These are phyloP conservation scores for Crossocerus cetratus DNA, from an alignment of 2,888 invertebrate species.

Conservation along the genomic window DNA sequence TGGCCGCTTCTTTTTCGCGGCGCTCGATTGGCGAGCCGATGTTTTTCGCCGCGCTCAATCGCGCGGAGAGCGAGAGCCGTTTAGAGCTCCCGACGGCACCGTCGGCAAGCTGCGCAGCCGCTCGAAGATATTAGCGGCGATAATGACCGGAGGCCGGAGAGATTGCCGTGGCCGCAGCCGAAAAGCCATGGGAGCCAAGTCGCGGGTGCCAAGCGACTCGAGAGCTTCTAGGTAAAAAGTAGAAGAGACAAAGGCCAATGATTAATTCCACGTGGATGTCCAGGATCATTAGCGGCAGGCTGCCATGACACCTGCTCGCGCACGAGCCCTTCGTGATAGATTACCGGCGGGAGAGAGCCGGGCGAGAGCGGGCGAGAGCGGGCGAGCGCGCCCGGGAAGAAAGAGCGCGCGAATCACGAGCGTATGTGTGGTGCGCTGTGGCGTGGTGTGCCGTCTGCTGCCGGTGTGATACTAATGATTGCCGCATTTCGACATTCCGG, in stretches of 20 bases:
- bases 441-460: conserved; percentile 11
- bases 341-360: conserved; percentile 55
- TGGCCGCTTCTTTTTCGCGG: neutral
- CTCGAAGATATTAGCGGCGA: conserved; percentile 45
- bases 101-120: conserved; percentile 16
- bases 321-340: conserved; percentile 73
- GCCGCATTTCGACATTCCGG: conserved; percentile 67
- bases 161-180: conserved; percentile 30
- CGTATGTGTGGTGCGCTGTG: conserved; percentile 35
- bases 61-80: conserved; percentile 9
- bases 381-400: conserved; percentile 21
- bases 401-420: conserved; percentile 49
- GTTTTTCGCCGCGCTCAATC: neutral
- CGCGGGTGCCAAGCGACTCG: conserved; percentile 33
- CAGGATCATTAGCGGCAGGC: conserved; percentile 73
- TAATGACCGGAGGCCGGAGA: conserved; percentile 44
- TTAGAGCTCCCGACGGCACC: conserved; percentile 30
- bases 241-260: conserved; percentile 74
- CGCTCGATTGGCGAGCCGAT: too few relatives aligned
- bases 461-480: conserved; percentile 68
- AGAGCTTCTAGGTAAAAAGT: conserved; percentile 52
- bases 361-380: neutral
- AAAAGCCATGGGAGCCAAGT: conserved; percentile 47
- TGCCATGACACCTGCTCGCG: conserved; percentile 75
- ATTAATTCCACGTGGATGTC: conserved; percentile 74